phyloP scores from a whole-genome alignment of 1,140 invertebrate genomes.

The Ceratosolen fusciceps region DNA sequence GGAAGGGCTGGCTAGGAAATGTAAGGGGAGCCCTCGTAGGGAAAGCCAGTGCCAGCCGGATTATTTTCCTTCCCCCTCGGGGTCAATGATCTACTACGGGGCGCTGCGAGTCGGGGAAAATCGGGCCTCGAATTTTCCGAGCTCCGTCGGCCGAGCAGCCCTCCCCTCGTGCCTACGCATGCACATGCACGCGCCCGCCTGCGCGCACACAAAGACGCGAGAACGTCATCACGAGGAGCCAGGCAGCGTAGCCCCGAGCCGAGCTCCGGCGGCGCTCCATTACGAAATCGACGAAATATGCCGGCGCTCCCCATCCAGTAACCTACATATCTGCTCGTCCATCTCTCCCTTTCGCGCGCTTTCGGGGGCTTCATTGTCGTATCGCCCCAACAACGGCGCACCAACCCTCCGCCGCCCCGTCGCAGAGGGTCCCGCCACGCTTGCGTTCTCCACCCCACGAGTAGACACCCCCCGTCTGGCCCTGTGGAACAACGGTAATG shows the following conservation, averaged over 20 bases:
- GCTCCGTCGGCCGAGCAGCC: not conserved
- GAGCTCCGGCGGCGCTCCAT: too few species aligned
- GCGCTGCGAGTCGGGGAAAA: not conserved
- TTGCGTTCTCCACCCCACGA: too few species aligned
- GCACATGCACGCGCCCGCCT: too few species aligned
- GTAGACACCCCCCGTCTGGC: too few species aligned
- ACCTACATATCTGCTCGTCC: slow-evolving; percentile 8
- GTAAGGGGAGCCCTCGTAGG: too few species aligned
- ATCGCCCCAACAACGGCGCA: slow-evolving; percentile 5
- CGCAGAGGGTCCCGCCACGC: too few species aligned
- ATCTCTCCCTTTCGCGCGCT: not conserved
- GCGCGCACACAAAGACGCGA: too few species aligned
- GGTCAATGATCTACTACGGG: not conserved
- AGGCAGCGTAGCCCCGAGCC: too few species aligned
- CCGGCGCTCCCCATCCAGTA: not conserved
- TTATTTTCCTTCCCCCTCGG: not conserved
- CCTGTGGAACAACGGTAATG: too few species aligned
- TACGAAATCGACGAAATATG: too few species aligned
- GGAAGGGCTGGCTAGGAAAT: too few species aligned
- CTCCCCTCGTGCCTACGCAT: not conserved
- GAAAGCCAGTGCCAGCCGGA: not conserved
- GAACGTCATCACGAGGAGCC: too few species aligned
- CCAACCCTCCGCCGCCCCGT: not conserved
- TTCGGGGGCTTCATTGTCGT: slow-evolving; percentile 28
- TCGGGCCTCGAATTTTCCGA: slow-evolving; percentile 11